Conservation (phyloP, 2,113 vertebrate genomes). For the Leucopsar rothschildi region DNA sequence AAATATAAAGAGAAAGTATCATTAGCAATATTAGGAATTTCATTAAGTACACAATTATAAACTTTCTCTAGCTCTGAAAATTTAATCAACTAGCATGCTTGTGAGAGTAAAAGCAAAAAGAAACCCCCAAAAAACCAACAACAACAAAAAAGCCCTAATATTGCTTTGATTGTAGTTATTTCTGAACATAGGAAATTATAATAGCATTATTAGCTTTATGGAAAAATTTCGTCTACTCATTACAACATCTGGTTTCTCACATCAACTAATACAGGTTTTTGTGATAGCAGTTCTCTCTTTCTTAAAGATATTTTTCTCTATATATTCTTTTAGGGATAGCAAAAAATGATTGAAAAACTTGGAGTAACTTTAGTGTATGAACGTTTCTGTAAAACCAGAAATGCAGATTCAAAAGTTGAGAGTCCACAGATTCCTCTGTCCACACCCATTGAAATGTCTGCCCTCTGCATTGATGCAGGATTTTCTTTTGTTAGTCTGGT, state of each 20-base stretch:
- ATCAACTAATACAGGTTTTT: neutral
- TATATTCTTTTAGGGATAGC: neutral
- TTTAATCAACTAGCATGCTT: neutral
- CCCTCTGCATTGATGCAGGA: neutral
- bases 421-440: neutral
- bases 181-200: neutral
- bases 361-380: neutral
- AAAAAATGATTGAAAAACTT: neutral
- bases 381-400: neutral
- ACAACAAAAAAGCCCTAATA: neutral
- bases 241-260: neutral
- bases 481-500: neutral
- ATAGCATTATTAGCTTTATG: neutral
- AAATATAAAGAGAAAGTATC: neutral
- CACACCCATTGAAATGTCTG: neutral
- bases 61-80: constrained; percentile 2
- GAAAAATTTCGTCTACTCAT: neutral
- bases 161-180: neutral
- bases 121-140: neutral
- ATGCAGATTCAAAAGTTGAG: neutral
- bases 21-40: constrained; percentile 21
- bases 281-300: neutral
- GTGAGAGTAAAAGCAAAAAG: neutral
- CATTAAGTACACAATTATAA: constrained; percentile 11
- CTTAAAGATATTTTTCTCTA: neutral